Conservation (phyloP, 2,113 vertebrate genomes). For the Erythrocercus mccallii region DNA sequence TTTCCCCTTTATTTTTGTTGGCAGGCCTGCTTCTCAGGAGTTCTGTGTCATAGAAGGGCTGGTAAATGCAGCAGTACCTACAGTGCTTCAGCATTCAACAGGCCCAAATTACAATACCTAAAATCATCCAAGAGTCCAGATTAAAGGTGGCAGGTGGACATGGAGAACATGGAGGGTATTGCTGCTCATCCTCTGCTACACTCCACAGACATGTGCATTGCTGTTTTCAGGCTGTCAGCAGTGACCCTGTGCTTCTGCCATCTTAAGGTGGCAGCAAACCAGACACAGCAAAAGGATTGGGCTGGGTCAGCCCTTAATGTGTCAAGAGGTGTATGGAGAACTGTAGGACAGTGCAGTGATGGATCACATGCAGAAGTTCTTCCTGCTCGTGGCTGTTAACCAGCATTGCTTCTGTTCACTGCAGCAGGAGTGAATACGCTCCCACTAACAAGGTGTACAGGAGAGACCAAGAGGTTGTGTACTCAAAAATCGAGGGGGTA, state of each 20-base stretch:
- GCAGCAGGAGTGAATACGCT: not conserved
- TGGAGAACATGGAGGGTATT: not conserved
- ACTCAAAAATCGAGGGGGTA: not conserved
- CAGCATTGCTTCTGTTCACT: not conserved
- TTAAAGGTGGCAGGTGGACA: not conserved
- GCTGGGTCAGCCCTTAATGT: not conserved
- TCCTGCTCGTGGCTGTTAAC: not conserved
- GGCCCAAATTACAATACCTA: not conserved
- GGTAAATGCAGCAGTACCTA: not conserved
- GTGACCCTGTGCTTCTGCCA: not conserved
- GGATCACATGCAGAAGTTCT: not conserved
- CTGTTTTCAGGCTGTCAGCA: not conserved
- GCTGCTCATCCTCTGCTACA: not conserved
- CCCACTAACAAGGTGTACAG: not conserved
- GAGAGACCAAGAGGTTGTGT: not conserved
- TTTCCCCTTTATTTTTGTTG: not conserved
- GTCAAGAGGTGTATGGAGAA: not conserved
- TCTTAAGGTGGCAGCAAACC: not conserved
- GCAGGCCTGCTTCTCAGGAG: not conserved
- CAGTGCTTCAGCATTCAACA: not conserved
- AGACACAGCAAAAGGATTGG: not conserved
- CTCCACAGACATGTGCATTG: not conserved
- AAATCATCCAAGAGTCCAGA: not conserved
- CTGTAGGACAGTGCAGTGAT: rapidly evolving
- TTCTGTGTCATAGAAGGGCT: not conserved